Base-by-base conservation (phyloP, 2,888 invertebrate species). In the Ecdyonurus torrentis region DNA sequence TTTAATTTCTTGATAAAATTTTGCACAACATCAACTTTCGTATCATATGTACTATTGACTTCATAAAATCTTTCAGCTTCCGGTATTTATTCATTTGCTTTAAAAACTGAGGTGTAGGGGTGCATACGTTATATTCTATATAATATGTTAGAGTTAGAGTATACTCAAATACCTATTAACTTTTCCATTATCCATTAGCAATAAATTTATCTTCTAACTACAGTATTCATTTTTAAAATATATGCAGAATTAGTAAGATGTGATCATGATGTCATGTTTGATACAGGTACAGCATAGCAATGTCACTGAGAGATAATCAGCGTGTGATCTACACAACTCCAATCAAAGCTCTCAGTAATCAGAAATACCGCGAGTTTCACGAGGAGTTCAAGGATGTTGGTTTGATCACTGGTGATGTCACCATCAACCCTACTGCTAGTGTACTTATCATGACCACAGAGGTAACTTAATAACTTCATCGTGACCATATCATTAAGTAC, bases 381-480 rank as follows among this genome's bases (percentile, higher is more conserved):
- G 98, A 98, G 72, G 95, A 97, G 75, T 98, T 98, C 72, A 86
- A 88, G 74, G 99, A 99, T 77, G 99, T 99, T 10, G 99, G 99
- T 53, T 80, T 99, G 60, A 89, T 99, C 68, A 99, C 99, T 23
- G 99, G 99, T 37, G 99, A 99, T 78, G 98, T 99, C 1, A 99
- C 99, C 0, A 96, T 99, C 63, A 99, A 99, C 78, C 98, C 98
- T 2, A 88, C 89, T 50, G 99, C 99, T 18, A 95, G 95, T 63
- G 94, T 97, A 75, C 83, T 99, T 52, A 96, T 99, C 67, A 99
- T 99, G 99, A 99, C 99, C 0, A 99, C 99, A n/a, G 99, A 99
- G 81, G 86, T 86, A 76, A 67, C 63, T 66, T 60, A 53, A 20
- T 61, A n/a, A n/a, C n/a, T n/a, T n/a, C n/a, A n/a, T n/a, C n/a